These are phyloP conservation scores for Istiophorus platypterus DNA, from an alignment of 2,113 vertebrate species.

Conservation along the genomic window DNA sequence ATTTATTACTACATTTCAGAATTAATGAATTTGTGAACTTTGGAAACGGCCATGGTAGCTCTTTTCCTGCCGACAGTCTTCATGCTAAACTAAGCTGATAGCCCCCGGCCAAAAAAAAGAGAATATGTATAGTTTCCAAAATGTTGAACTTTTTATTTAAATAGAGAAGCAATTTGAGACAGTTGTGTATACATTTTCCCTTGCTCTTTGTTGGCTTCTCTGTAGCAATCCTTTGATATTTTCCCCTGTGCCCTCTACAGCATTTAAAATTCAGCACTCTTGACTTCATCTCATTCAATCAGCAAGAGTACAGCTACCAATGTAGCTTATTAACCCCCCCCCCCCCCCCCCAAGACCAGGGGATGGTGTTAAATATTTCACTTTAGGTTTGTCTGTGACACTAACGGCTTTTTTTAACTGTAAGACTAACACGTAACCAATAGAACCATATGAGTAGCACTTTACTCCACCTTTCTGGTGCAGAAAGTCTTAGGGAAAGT, in stretches of 20 bases:
- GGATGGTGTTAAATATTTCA: no score
- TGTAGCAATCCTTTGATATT: not conserved
- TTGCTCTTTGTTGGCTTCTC: not conserved
- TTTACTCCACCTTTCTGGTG: conserved; percentile 15
- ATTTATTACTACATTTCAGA: no score
- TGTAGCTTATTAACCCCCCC: no score
- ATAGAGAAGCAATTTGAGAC: not conserved
- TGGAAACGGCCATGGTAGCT: no score
- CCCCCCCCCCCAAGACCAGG: no score
- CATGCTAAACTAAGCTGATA: not conserved
- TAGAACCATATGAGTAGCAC: not conserved
- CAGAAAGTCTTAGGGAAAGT: conserved; percentile 49
- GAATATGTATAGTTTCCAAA: not conserved
- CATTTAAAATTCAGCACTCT: not conserved
- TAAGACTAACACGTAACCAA: not conserved
- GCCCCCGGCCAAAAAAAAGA: not conserved
- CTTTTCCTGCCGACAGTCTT: not conserved
- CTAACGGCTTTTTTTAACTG: no score
- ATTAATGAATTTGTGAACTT: no score
- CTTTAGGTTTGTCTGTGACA: no score
- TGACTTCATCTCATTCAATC: not conserved
- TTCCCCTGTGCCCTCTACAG: not conserved
- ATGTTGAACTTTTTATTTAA: not conserved
- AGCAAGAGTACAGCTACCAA: not conserved
- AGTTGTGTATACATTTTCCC: not conserved